Percentiles rank a stretch among this genome's conserved stretches.
Conservation (phyloP, 1,140 invertebrate species). For the Diachasma alloeum region DNA sequence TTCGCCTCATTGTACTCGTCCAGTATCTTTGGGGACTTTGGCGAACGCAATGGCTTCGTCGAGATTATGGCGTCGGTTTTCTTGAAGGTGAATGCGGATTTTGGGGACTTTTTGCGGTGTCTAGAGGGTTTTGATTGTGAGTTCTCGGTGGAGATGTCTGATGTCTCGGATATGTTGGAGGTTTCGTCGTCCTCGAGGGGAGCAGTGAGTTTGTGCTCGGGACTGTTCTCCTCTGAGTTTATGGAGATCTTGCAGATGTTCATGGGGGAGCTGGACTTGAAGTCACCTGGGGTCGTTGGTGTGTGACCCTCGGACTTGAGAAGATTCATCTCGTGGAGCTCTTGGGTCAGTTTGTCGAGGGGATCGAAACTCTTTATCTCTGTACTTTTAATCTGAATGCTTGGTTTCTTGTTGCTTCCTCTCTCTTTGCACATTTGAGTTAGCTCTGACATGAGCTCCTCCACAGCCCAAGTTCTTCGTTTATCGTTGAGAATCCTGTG, state of each 20-base stretch:
- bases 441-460: constrained; percentile 53
- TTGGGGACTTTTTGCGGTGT: neutral
- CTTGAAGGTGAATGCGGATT: constrained; percentile 12
- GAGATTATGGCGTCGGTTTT: constrained; percentile 7
- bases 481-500: constrained; percentile 48
- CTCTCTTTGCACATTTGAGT: constrained; percentile 44
- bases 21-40: constrained; percentile 48
- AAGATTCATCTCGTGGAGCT: constrained; percentile 44
- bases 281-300: neutral
- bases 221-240: neutral
- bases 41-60: constrained; percentile 30
- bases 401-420: constrained; percentile 24
- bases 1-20: constrained; percentile 56
- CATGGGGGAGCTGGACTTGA: constrained; percentile 3
- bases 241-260: constrained; percentile 34
- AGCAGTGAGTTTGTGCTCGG: neutral
- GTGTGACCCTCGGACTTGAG: constrained; percentile 19
- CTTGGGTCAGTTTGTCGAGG: constrained; percentile 39
- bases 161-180: constrained; percentile 18
- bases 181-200: neutral
- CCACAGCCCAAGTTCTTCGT: constrained; percentile 60
- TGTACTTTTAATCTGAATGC: constrained; percentile 32
- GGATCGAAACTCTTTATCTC: constrained; percentile 38
- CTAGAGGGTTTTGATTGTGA: neutral
- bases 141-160: constrained; percentile 6